Base-by-base conservation (phyloP, 1,140 invertebrate genomes). In the Chionoecetes opilio region DNA sequence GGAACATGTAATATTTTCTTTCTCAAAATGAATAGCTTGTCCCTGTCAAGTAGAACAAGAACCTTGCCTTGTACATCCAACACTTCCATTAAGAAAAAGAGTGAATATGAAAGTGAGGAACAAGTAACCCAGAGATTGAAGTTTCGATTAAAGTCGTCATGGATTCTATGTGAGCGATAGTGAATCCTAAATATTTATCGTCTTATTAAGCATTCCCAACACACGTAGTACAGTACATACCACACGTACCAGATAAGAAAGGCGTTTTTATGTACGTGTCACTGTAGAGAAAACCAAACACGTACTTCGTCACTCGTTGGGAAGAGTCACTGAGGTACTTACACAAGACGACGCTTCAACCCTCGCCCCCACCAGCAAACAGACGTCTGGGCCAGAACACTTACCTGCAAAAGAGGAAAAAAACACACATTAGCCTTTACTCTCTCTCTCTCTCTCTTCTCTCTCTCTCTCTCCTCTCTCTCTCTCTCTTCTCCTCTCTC, bases 391-490 rank as follows among this genome's bases (percentile, higher is more conserved):
- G 63, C 26, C 14, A 14, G 87, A 38, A 87, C 37, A 89, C 87
- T 89, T 89, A 89, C 87, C 87, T 89, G 87, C 17, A 89, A 89
- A 41, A 31, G 1, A 89, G 87, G 38, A 17, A 89, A 31, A 34
- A 88, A 88, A 89, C 9, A 9, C 14, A 89, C 41, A 75, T 75
- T 75, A 75, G 63, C 63, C n/a, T n/a, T 6, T n/a, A 26, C 26
- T 75, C 26, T 5, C 26, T 26, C 63, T n/a, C 63, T 6, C n/a
- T 17, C 63, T 26, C 26, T 21, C 6, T 75, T 75, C 21, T 2
- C n/a, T 75, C 6, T n/a, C n/a, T n/a, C n/a, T 26, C 6, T n/a
- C 63, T n/a, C 9, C 21, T n/a, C 63, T 75, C 26, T 75, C 63
- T 75, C 63, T 75, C 21, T n/a, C 26, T 21, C 21, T 46, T n/a